Percentiles rank a stretch among this genome's conserved stretches.
Conservation (phyloP, 2,797 vertebrate species). For the Eulemur rubriventer region DNA sequence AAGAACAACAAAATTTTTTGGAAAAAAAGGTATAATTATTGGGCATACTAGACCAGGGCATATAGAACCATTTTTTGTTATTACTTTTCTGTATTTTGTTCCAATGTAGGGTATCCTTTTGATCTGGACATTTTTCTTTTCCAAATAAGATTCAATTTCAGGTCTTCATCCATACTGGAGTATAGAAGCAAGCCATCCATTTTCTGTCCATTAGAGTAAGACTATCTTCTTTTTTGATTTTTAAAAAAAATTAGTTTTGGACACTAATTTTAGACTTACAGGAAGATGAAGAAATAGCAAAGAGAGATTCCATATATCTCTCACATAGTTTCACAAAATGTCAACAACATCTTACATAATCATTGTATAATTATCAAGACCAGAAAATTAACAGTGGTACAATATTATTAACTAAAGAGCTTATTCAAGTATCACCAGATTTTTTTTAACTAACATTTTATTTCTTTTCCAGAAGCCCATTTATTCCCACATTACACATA, state of each 20-base stretch:
- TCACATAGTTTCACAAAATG: not conserved
- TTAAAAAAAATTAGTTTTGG: not conserved
- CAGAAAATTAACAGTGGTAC: not conserved
- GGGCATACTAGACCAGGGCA: not conserved
- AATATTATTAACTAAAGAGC: not conserved
- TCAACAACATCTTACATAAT: not conserved
- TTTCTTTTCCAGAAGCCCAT: not conserved
- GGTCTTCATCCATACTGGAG: not conserved
- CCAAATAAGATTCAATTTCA: not conserved
- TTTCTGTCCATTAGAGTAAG: not conserved
- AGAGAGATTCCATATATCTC: not conserved
- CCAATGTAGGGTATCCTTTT: not conserved
- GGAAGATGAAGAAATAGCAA: not conserved
- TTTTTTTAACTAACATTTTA: not conserved
- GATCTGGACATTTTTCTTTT: not conserved
- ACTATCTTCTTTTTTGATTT: not conserved
- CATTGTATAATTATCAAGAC: not conserved
- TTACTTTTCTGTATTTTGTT: not conserved
- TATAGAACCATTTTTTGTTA: not conserved
- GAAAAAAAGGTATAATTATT: not conserved
- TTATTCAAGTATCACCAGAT: not conserved
- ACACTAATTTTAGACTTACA: not conserved
- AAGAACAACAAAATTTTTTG: not conserved
- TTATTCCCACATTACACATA: not conserved
- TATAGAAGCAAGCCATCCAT: not conserved